A percentile compares a stretch with the other conserved stretches of the same genome.
phyloP scores from a whole-genome alignment of 2,888 invertebrate species.

The Tetrapedia diversipes region DNA sequence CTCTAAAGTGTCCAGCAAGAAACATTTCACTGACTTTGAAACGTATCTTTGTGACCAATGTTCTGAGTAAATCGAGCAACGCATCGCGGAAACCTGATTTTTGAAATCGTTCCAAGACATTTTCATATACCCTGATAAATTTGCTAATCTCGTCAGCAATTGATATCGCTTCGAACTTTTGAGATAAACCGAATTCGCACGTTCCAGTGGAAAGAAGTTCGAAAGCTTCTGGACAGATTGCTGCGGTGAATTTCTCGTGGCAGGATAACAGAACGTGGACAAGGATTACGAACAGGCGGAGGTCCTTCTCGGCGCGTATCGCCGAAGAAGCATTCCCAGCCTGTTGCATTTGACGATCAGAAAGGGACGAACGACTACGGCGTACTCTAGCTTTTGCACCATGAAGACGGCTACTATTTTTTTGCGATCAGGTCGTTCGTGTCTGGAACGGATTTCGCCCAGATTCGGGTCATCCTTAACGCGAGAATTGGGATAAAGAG shows the following conservation, averaged over 20 bases:
- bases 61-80: too few species aligned
- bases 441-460: slow-evolving; percentile 21
- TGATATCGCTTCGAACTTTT: too few species aligned
- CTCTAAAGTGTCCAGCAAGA: too few species aligned
- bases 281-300: slow-evolving; percentile 38
- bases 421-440: slow-evolving; percentile 17
- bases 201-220: slow-evolving; percentile 9
- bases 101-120: too few species aligned
- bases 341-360: slow-evolving; percentile 66
- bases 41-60: too few species aligned
- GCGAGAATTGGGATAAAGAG: slow-evolving; percentile 75
- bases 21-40: too few species aligned
- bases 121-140: too few species aligned
- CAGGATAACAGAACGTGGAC: slow-evolving; percentile 71
- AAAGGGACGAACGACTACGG: slow-evolving; percentile 27
- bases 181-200: background rate
- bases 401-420: slow-evolving; percentile 28
- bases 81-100: too few species aligned
- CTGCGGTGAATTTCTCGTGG: slow-evolving; percentile 66
- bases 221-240: slow-evolving; percentile 53
- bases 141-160: too few species aligned
- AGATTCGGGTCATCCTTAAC: slow-evolving; percentile 51
- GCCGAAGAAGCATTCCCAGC: slow-evolving; percentile 52
- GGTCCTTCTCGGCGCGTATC: slow-evolving; percentile 47
- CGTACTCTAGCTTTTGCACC: slow-evolving; percentile 15